These are phyloP conservation scores for Brachyhypopomus occidentalis DNA, from an alignment of 2,113 vertebrate genomes.

Conservation along the genomic window DNA sequence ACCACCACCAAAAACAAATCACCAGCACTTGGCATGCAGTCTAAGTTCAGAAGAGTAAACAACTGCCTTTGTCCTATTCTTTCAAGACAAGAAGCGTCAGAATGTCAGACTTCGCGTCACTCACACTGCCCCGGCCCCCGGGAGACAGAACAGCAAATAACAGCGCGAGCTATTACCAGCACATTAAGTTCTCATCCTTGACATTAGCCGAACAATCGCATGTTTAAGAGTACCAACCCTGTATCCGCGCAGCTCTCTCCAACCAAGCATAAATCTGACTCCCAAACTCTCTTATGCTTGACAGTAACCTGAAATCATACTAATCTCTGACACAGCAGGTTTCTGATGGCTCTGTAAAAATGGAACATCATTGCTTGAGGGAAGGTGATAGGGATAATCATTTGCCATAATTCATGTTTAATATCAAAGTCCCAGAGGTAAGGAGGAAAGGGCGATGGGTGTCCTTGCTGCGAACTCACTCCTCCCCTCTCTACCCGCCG, in stretches of 20 bases:
- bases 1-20: background rate
- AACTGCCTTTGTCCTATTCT: background rate
- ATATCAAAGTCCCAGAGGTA: conserved; percentile 79
- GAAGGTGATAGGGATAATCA: conserved; percentile 86
- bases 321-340: conserved; percentile 84
- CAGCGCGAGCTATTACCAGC: background rate
- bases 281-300: conserved; percentile 51
- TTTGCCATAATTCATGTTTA: conserved; percentile 85
- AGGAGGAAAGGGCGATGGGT: conserved; percentile 61
- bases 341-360: conserved; percentile 81
- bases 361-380: conserved; percentile 85
- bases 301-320: conserved; percentile 74
- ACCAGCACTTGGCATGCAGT: background rate
- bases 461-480: conserved; percentile 79
- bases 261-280: conserved; percentile 59
- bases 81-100: background rate
- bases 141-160: background rate
- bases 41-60: background rate
- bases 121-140: background rate
- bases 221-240: background rate
- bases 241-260: background rate
- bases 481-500: conserved; percentile 53
- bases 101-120: background rate
- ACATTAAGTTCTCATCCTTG: background rate
- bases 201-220: background rate